Evolutionary conservation across 2,888 invertebrate genomes (phyloP).

Genomic region (Slavum lentiscoides): DNA sequence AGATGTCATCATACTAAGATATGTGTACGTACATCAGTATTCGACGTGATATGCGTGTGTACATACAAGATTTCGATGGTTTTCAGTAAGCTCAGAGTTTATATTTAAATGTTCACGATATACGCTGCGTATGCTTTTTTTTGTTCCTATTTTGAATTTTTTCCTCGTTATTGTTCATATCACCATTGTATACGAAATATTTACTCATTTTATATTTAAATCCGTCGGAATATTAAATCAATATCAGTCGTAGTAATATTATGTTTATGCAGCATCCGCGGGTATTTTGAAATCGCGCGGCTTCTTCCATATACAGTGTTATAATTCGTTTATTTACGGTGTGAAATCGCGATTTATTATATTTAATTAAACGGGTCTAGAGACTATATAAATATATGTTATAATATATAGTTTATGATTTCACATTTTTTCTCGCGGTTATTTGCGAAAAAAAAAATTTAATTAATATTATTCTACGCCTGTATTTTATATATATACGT

Average conservation of each 20-base stretch:
- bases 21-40: too few species aligned
- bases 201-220: not conserved
- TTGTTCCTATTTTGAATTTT: not conserved
- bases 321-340: too few species aligned
- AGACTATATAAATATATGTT: too few species aligned
- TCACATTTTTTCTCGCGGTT: not conserved
- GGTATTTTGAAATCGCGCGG: too few species aligned
- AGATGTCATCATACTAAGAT: too few species aligned
- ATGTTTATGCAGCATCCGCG: too few species aligned
- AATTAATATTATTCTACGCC: slow-evolving; percentile 7
- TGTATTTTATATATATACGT: too few species aligned
- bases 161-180: not conserved
- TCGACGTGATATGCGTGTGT: too few species aligned
- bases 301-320: too few species aligned
- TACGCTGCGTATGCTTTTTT: not conserved
- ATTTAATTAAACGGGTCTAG: slow-evolving; percentile 1
- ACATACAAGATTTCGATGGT: not conserved
- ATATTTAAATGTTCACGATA: not conserved
- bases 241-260: too few species aligned
- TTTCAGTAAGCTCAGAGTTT: not conserved
- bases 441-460: slow-evolving; percentile 1
- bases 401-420: not conserved
- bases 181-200: too few species aligned
- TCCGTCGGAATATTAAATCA: not conserved
- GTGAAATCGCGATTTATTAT: not conserved